Conservation (phyloP, 2,888 invertebrate species). For the Gymnocheta viridis region DNA sequence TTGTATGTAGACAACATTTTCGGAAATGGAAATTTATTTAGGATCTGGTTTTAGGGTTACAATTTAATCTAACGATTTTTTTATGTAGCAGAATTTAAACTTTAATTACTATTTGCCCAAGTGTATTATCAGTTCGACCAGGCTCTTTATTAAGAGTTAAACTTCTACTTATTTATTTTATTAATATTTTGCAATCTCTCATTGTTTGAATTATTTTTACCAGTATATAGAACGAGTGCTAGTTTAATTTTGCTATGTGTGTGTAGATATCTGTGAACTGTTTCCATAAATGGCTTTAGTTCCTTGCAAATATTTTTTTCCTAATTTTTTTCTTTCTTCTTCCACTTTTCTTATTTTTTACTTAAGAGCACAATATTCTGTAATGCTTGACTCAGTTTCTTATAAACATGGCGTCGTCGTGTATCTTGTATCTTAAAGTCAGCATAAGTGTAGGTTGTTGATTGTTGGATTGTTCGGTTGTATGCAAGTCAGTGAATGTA, state of each 20-base stretch:
- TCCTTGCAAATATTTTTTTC: conserved; percentile 29
- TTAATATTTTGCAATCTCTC: conserved; percentile 49
- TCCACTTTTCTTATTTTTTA: conserved; percentile 38
- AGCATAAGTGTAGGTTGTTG: conserved; percentile 55
- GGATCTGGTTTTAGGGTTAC: too few relatives aligned
- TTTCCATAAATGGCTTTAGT: conserved; percentile 32
- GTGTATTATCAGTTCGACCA: conserved; percentile 11
- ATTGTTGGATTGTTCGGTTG: conserved; percentile 12
- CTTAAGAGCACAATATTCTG: conserved; percentile 43
- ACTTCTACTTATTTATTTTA: conserved; percentile 40
- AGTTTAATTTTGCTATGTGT: conserved; percentile 7
- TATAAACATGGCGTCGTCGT: conserved; percentile 58
- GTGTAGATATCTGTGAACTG: conserved; percentile 3
- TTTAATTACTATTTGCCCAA: neutral
- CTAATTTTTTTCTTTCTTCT: conserved; percentile 10
- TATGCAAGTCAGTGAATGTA: neutral
- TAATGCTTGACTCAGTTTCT: conserved; percentile 63
- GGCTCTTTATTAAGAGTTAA: neutral
- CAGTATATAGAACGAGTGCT: conserved; percentile 28
- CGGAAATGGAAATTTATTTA: too few relatives aligned
- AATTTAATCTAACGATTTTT: too few relatives aligned
- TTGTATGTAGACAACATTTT: too few relatives aligned
- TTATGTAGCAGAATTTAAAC: neutral
- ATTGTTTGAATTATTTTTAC: conserved; percentile 41
- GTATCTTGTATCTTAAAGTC: conserved; percentile 58